Evolutionary conservation across 1,140 invertebrate genomes (phyloP).

Genomic region (Drosophila murphyi): DNA sequence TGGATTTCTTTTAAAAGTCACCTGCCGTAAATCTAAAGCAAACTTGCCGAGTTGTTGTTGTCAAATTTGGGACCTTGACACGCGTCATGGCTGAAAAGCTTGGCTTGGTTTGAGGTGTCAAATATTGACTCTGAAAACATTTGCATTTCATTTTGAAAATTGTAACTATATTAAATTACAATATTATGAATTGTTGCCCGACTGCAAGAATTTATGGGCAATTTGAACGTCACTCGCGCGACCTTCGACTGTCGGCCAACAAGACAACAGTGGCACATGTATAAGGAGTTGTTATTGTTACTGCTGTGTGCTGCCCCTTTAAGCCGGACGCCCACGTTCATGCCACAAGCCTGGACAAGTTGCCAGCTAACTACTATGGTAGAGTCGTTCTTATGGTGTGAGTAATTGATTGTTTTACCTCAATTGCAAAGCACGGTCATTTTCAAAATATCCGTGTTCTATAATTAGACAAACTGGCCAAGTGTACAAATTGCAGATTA

Average conservation of each 20-base stretch:
- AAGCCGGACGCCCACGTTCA: conserved; percentile 6
- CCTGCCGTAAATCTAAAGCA: conserved; percentile 33
- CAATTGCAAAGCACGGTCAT: too few species aligned
- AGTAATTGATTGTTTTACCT: conserved; percentile 63
- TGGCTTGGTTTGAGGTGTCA: conserved; percentile 21
- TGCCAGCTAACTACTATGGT: conserved; percentile 11
- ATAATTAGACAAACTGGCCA: conserved; percentile 6
- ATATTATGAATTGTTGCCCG: conserved; percentile 37
- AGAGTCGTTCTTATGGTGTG: conserved; percentile 35
- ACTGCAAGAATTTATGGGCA: conserved; percentile 4
- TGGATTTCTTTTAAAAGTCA: conserved; percentile 11
- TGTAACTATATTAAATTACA: conserved; percentile 40
- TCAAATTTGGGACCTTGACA: conserved; percentile 28
- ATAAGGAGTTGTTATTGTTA: background rate
- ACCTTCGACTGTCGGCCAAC: conserved; percentile 55
- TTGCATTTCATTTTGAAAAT: conserved; percentile 44
- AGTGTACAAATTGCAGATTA: too few species aligned
- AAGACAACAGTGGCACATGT: conserved; percentile 17
- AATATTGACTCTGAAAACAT: conserved; percentile 45
- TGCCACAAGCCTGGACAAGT: conserved; percentile 45
- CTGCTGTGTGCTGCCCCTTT: conserved; percentile 7
- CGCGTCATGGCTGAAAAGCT: background rate
- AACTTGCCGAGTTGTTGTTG: conserved; percentile 27
- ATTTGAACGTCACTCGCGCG: conserved; percentile 20
- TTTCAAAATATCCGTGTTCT: too few species aligned